Evolutionary conservation across 2,888 invertebrate genomes (phyloP).

Genomic region (Alentia gelatinosa): DNA sequence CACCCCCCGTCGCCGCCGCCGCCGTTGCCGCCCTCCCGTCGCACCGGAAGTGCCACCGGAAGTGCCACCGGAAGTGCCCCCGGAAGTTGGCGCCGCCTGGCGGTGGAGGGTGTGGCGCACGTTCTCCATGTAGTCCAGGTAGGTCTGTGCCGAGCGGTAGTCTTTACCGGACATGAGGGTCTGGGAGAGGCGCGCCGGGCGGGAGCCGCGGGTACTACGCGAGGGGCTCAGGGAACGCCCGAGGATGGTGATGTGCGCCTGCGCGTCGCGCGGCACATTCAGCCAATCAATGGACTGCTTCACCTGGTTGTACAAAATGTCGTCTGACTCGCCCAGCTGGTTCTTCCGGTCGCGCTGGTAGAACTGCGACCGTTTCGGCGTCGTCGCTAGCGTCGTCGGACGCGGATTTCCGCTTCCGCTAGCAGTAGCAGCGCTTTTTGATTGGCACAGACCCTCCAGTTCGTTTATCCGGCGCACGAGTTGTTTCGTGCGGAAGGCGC

Average conservation of each 20-base stretch:
- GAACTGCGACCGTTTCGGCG: not conserved
- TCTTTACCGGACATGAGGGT: not conserved
- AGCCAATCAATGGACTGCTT: constrained; percentile 2
- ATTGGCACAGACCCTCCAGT: not conserved
- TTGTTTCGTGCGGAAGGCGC: not conserved
- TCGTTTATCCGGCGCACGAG: not conserved
- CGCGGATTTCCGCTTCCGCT: not conserved
- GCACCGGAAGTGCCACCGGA: not conserved
- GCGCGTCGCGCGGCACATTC: not conserved
- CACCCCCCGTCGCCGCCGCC: not conserved
- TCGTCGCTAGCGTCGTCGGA: not conserved
- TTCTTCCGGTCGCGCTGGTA: not conserved
- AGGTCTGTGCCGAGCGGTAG: not conserved
- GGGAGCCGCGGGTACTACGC: not conserved
- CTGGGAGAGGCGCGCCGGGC: not conserved
- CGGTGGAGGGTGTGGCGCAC: not conserved
- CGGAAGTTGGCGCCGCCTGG: not conserved
- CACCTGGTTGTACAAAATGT: constrained; percentile 20
- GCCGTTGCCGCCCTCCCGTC: not conserved
- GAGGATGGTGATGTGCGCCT: not conserved
- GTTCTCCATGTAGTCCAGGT: constrained; percentile 5
- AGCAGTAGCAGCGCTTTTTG: not conserved
- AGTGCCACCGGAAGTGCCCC: not conserved
- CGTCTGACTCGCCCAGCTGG: not conserved
- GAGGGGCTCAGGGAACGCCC: not conserved